phyloP scores from a whole-genome alignment of 2,113 vertebrate species.

The Semnornis frantzii region DNA sequence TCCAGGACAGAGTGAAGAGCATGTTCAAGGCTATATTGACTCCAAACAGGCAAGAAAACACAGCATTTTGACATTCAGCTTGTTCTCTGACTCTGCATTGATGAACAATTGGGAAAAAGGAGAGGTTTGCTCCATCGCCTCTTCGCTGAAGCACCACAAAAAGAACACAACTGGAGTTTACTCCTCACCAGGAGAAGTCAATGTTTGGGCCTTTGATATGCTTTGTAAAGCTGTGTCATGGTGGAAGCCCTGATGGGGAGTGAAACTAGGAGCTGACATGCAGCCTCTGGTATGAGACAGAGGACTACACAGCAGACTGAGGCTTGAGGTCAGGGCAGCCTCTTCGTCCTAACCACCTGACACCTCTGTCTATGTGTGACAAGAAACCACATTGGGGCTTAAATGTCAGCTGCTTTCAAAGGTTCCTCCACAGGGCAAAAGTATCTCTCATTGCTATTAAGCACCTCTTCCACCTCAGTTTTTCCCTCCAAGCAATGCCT shows the following conservation, averaged over 20 bases:
- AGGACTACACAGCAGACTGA: rapidly evolving
- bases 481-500: not conserved
- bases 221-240: not conserved
- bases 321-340: not conserved
- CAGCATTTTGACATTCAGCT: not conserved
- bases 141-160: not conserved
- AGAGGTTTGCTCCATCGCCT: not conserved
- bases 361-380: not conserved
- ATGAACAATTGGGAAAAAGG: not conserved
- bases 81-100: not conserved
- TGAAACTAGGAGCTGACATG: not conserved
- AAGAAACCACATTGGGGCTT: not conserved
- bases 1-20: not conserved
- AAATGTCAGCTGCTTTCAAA: not conserved
- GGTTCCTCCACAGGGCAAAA: not conserved
- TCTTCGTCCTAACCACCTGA: not conserved
- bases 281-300: not conserved
- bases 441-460: not conserved
- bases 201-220: not conserved
- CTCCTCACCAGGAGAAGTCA: not conserved
- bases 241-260: not conserved
- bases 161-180: not conserved
- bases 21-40: not conserved
- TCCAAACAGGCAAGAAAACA: not conserved
- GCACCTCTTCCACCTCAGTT: not conserved